Conservation (phyloP, 2,797 vertebrate species). For the Cyclura pinguis region DNA sequence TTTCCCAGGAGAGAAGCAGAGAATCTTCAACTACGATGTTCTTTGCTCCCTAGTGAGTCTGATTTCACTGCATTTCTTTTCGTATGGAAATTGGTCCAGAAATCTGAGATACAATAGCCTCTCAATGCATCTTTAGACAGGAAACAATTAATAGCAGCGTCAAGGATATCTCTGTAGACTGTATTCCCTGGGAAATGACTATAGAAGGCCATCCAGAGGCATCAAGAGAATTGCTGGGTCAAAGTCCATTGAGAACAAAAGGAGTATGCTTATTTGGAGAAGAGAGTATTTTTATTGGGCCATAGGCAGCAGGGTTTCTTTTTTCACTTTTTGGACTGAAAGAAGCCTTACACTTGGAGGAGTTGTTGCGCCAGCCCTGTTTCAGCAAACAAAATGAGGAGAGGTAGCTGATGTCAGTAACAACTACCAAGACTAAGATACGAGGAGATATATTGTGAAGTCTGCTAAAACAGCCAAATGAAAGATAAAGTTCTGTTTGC, state of each 20-base stretch:
- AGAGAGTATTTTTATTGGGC: not conserved
- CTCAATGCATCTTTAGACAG: conserved; percentile 20
- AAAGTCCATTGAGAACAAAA: conserved; percentile 15
- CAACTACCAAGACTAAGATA: conserved; percentile 14
- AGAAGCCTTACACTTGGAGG: not conserved
- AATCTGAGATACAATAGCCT: conserved; percentile 25
- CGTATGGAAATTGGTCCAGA: conserved; percentile 25
- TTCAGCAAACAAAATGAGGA: not conserved
- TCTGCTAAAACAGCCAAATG: conserved; percentile 18
- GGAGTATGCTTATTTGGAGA: conserved; percentile 6
- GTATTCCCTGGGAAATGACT: not conserved
- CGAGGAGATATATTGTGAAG: not conserved
- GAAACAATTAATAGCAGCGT: conserved; percentile 21
- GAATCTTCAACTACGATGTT: conserved; percentile 1
- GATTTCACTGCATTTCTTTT: conserved; percentile 26
- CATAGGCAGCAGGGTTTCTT: not conserved
- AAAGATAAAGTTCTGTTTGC: not conserved
- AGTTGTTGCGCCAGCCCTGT: not conserved
- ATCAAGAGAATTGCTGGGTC: conserved; percentile 7
- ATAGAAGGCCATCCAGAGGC: not conserved
- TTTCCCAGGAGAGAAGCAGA: not conserved
- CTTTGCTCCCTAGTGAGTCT: conserved; percentile 19
- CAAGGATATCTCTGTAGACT: conserved; percentile 21
- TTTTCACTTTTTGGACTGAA: not conserved
- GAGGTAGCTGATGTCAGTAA: not conserved